Evolutionary conservation across 1,140 invertebrate species (phyloP).

Genomic region (Drosophila subpulchrella): DNA sequence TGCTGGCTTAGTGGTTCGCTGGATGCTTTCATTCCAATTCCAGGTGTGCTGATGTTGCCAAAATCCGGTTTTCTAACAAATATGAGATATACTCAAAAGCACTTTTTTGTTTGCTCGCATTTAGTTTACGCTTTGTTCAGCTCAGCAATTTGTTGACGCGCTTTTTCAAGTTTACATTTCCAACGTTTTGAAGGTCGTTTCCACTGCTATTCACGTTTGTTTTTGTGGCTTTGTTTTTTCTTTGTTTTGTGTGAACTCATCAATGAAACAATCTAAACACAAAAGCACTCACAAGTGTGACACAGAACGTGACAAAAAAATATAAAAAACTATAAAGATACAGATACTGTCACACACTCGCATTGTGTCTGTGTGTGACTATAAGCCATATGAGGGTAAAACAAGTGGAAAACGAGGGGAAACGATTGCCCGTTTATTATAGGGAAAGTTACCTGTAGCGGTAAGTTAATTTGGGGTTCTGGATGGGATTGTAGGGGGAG

Average conservation of each 20-base stretch:
- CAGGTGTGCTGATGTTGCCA: conserved; percentile 17
- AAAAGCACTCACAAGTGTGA: conserved; percentile 49
- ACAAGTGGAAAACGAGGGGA: conserved; percentile 55
- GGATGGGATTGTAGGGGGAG: neutral
- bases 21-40: conserved; percentile 1
- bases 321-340: conserved; percentile 35
- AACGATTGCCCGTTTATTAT: conserved; percentile 36
- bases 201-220: conserved; percentile 36
- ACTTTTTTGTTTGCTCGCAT: conserved; percentile 17
- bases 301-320: conserved; percentile 52
- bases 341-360: conserved; percentile 24
- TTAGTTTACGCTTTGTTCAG: conserved; percentile 46
- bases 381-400: conserved; percentile 39
- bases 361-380: conserved; percentile 13
- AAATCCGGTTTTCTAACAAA: conserved; percentile 44
- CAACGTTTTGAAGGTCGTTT: conserved; percentile 56
- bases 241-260: conserved; percentile 53
- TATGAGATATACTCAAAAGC: conserved; percentile 17
- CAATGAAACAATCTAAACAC: conserved; percentile 60
- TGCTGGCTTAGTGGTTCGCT: conserved; percentile 6
- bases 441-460: conserved; percentile 36
- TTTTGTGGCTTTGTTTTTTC: conserved; percentile 40
- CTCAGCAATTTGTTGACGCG: conserved; percentile 38
- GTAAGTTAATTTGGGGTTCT: neutral
- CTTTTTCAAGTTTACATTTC: conserved; percentile 59